Percentiles rank a stretch among this genome's conserved stretches.
Evolutionary conservation across 2,888 invertebrate species (phyloP).

Genomic region (Phaedon cochleariae): DNA sequence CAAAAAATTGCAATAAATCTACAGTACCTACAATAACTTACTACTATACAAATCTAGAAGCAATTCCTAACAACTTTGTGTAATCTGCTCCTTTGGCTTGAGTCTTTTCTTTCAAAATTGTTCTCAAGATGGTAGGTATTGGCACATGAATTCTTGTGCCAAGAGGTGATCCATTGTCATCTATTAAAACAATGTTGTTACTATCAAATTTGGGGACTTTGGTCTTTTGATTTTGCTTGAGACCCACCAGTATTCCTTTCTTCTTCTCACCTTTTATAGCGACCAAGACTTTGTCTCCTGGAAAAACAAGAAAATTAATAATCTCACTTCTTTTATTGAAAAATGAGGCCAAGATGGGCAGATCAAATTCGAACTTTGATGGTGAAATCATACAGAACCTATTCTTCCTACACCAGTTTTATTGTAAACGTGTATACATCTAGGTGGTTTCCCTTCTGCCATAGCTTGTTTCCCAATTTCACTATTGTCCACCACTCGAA

Average conservation of each 20-base stretch:
- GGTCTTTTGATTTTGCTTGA: conserved; percentile 81
- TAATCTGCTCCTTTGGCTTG: conserved; percentile 87
- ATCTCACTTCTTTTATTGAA: too few species aligned
- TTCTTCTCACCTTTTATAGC: conserved; percentile 96
- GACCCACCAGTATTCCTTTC: conserved; percentile 89
- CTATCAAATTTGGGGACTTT: conserved; percentile 92
- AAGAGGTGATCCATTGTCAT: conserved; percentile 92
- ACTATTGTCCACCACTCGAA: conserved; percentile 97
- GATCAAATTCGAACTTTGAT: too few species aligned
- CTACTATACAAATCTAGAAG: conserved; percentile 82
- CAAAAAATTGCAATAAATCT: too few species aligned
- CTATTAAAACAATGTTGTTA: conserved; percentile 95
- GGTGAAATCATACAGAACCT: conserved; percentile 63
- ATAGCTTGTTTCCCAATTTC: conserved; percentile 94
- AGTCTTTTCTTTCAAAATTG: conserved; percentile 82
- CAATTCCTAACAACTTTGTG: conserved; percentile 90
- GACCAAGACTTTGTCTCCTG: conserved; percentile 88
- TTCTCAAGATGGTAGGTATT: conserved; percentile 88
- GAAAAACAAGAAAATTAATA: conserved; percentile 14
- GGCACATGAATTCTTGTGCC: conserved; percentile 96
- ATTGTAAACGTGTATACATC: conserved; percentile 93
- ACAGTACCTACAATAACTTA: background rate
- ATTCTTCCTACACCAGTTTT: conserved; percentile 72
- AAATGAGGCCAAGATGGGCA: too few species aligned
- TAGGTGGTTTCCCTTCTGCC: conserved; percentile 93